Conservation (phyloP, 2,113 vertebrate genomes). For the Psophia crepitans region DNA sequence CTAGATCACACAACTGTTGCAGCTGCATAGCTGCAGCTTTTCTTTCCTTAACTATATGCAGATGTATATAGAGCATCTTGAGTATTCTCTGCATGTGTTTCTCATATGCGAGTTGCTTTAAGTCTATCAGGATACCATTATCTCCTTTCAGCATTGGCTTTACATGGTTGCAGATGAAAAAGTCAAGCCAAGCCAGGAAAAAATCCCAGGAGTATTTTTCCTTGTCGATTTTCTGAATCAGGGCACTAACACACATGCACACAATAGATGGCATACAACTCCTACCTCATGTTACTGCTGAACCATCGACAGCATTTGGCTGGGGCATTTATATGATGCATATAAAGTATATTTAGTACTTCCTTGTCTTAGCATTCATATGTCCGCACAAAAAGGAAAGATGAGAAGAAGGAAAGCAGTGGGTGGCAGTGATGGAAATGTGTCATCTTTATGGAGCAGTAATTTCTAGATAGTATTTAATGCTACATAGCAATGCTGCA, state of each 20-base stretch:
- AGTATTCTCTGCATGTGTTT: not conserved
- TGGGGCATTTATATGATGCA: not conserved
- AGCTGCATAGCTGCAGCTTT: not conserved
- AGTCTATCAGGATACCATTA: not conserved
- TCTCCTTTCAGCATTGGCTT: not conserved
- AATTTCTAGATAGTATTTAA: constrained; percentile 34
- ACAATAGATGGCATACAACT: not conserved
- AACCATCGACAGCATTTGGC: not conserved
- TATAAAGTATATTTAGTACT: constrained; percentile 34
- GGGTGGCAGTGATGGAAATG: constrained; percentile 45
- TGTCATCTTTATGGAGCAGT: constrained; percentile 15
- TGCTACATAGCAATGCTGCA: not conserved
- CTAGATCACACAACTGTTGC: not conserved
- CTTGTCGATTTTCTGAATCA: not conserved
- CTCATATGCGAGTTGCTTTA: not conserved
- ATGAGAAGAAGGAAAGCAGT: constrained; percentile 1
- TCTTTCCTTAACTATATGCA: not conserved
- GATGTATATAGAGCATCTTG: not conserved
- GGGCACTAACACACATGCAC: not conserved
- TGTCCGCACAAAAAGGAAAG: not conserved
- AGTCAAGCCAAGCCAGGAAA: not conserved
- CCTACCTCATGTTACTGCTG: not conserved
- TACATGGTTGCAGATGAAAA: not conserved
- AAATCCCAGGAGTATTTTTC: not conserved
- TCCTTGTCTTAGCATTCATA: not conserved